Base-by-base conservation (phyloP, 2,888 invertebrate species). In the Apamea monoglypha region DNA sequence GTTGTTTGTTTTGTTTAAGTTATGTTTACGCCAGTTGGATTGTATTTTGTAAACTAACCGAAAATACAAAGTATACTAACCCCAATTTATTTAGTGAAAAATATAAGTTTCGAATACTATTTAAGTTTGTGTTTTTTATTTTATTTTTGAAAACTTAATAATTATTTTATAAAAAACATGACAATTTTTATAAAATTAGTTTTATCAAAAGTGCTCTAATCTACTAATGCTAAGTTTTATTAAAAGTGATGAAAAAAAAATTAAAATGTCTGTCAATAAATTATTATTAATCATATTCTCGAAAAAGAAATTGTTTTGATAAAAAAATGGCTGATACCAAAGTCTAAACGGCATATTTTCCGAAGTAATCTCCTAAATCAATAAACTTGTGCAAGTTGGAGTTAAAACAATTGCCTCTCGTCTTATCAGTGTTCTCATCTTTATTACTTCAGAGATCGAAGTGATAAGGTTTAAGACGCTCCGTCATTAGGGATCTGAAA, bases 361-460 rank as follows among this genome's bases (percentile, higher is more conserved):
- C 29, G 21, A 79, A 84, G 69, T 76, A 63, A 77, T 78, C 36
- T 71, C 36, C 18, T 71, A 73, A 86, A 85, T 87, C 84, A 86
- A 82, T 88, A 84, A 87, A 82, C 63, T 83, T 80, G 47, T 68
- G 72, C 76, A 85, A 81, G 72, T 83, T 40, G 25, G 56, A 88
- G 84, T 83, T 85, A 75, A 86, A 88, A 89, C 90, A 89, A 89
- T 89, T 83, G 87, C 80, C 75, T 74, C 70, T 76, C 69, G 47
- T 73, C 77, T 85, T 89, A 89, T 89, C 89, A 75, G 64, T 69
- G 67, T 73, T 83, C 81, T 67, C 78, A 89, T 89, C 90, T 88
- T 88, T 89, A 89, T 89, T 86, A 81, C 85, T 84, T 81, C 72
- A 81, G 72, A 86, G 90, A 89, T 88, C 81, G 74, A 82, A 87